Conservation (phyloP, 2,113 vertebrate species). For the Falco punctatus region DNA sequence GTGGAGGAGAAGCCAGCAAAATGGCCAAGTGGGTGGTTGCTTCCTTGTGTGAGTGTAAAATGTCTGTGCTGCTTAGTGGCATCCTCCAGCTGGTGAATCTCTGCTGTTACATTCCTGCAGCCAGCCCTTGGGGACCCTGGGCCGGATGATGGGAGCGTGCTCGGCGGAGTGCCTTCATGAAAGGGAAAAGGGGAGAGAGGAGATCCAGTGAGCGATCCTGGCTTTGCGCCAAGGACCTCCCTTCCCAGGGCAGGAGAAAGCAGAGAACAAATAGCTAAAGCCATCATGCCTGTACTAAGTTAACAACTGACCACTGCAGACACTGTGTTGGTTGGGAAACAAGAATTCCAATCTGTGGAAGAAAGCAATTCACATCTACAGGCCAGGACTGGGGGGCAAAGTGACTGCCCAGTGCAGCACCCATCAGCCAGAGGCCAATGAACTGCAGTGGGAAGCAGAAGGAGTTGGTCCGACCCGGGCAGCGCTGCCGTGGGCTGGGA, state of each 20-base stretch:
- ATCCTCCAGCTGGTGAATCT: background rate
- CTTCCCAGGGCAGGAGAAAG: background rate
- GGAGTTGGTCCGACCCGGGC: background rate
- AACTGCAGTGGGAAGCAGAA: background rate
- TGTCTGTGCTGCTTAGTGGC: background rate
- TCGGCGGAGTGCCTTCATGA: background rate
- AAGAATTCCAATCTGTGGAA: background rate
- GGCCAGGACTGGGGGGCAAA: background rate
- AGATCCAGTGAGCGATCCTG: background rate
- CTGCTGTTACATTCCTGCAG: background rate
- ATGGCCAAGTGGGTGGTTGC: background rate
- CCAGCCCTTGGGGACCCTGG: background rate
- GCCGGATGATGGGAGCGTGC: background rate
- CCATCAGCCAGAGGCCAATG: rapidly evolving
- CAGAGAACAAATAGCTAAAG: background rate
- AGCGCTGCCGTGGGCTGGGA: background rate
- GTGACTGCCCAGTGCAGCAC: background rate
- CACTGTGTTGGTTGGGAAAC: rapidly evolving
- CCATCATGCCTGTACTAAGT: background rate
- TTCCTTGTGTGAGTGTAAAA: background rate
- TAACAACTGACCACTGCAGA: background rate
- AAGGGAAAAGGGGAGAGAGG: background rate
- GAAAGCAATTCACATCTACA: background rate
- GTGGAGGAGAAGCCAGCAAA: background rate
- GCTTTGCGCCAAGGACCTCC: background rate